These are phyloP conservation scores for Phalera bucephala DNA, from an alignment of 2,888 invertebrate species.

Conservation along the genomic window DNA sequence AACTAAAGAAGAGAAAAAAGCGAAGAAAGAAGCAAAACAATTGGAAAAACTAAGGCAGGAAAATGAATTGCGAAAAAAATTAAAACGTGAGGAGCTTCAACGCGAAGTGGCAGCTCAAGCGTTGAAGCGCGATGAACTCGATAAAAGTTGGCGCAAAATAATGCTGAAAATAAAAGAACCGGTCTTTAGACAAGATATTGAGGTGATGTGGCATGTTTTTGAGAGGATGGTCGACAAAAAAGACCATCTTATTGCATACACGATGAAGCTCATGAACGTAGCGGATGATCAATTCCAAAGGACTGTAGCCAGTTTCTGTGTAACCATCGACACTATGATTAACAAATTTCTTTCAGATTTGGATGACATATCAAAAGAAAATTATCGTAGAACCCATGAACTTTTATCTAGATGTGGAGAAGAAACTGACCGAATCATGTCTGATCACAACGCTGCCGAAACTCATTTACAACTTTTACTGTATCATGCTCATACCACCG, in stretches of 20 bases:
- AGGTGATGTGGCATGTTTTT: constrained; percentile 73
- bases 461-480: constrained; percentile 66
- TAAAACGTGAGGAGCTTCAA: constrained; percentile 58
- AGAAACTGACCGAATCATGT: constrained; percentile 41
- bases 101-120: constrained; percentile 63
- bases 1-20: constrained; percentile 63
- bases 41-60: constrained; percentile 54
- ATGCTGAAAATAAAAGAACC: constrained; percentile 74
- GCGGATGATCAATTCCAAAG: constrained; percentile 86
- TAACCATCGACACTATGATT: constrained; percentile 84
- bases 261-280: constrained; percentile 81
- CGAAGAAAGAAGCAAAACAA: constrained; percentile 61
- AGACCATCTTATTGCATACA: constrained; percentile 80
- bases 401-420: constrained; percentile 52
- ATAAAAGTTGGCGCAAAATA: constrained; percentile 60
- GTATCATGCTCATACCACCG: constrained; percentile 57
- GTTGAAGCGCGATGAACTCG: constrained; percentile 48
- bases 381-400: constrained; percentile 46
- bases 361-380: constrained; percentile 54
- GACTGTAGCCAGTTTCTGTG: constrained; percentile 85
- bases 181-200: constrained; percentile 60
- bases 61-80: constrained; percentile 43
- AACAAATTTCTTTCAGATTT: constrained; percentile 66
- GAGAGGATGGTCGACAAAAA: constrained; percentile 83
- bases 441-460: constrained; percentile 63